A percentile compares a stretch with the other conserved stretches of the same genome.
Evolutionary conservation across 2,888 invertebrate species (phyloP).

Genomic region (Crossocerus cetratus): DNA sequence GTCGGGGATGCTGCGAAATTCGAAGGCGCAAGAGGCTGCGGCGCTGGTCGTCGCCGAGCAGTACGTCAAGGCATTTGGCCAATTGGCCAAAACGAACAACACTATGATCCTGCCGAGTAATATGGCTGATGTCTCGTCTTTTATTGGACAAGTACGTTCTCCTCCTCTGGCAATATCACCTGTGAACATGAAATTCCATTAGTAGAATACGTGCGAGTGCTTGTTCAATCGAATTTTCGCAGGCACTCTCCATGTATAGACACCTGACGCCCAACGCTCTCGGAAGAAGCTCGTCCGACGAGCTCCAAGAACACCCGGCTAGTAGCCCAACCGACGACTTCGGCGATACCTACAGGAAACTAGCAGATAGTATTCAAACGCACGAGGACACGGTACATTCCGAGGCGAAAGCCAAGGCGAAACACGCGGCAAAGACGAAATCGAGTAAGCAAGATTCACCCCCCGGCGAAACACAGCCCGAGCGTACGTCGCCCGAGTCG

Average conservation of each 20-base stretch:
- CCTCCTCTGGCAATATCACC: neutral
- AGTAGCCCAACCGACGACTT: conserved; percentile 45
- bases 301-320: conserved; percentile 9
- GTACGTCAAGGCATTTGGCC: conserved; percentile 95
- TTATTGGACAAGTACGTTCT: conserved; percentile 87
- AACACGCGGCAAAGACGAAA: conserved; percentile 16
- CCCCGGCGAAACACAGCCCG: neutral
- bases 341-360: conserved; percentile 73
- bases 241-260: conserved; percentile 77
- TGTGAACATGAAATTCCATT: neutral
- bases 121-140: conserved; percentile 87
- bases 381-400: neutral
- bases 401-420: conserved; percentile 55
- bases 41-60: conserved; percentile 95
- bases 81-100: conserved; percentile 94
- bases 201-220: neutral
- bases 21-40: conserved; percentile 93
- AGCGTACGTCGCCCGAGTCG: neutral
- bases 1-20: conserved; percentile 81
- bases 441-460: conserved; percentile 6
- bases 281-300: conserved; percentile 27
- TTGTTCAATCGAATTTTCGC: conserved; percentile 20
- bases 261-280: conserved; percentile 64
- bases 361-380: conserved; percentile 75
- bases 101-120: conserved; percentile 96